A percentile compares a stretch with the other conserved stretches of the same genome.
Evolutionary conservation across 2,888 invertebrate genomes (phyloP).

Genomic region (Phasia obesa): DNA sequence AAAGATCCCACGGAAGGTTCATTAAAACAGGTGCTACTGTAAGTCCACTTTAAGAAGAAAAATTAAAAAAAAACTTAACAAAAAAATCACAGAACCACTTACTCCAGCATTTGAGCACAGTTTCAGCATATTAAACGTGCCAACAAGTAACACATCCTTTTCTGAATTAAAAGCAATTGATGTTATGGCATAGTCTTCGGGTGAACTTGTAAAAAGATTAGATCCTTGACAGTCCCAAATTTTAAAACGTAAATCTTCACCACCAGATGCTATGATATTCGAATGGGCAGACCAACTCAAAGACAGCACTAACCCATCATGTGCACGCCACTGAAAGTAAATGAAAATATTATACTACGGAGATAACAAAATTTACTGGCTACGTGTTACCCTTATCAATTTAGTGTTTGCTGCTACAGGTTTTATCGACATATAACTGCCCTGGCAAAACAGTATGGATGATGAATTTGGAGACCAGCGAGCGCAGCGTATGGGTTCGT

Average conservation of each 20-base stretch:
- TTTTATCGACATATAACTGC: constrained; percentile 87
- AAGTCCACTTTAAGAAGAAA: constrained; percentile 90
- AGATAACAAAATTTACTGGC: background rate
- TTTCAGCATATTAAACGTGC: constrained; percentile 95
- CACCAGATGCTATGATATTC: constrained; percentile 95
- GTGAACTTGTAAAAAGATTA: constrained; percentile 91
- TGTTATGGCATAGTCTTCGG: constrained; percentile 95
- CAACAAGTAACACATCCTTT: constrained; percentile 95
- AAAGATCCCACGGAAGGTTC: constrained; percentile 95
- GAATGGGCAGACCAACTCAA: constrained; percentile 97
- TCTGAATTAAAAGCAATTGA: constrained; percentile 95
- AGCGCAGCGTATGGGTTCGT: constrained; percentile 92
- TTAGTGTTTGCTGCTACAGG: constrained; percentile 89
- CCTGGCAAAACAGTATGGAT: constrained; percentile 88
- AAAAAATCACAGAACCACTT: constrained; percentile 73
- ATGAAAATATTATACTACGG: constrained; percentile 45
- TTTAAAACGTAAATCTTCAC: constrained; percentile 93
- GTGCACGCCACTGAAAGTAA: constrained; percentile 93
- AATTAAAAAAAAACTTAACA: background rate
- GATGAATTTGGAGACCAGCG: constrained; percentile 91
- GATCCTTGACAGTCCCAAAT: constrained; percentile 97
- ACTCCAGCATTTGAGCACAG: constrained; percentile 97
- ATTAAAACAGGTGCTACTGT: constrained; percentile 88
- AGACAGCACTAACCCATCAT: constrained; percentile 95
- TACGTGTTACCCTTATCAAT: constrained; percentile 85